Conservation (phyloP, 2,888 invertebrate genomes). For the Antitype chi region DNA sequence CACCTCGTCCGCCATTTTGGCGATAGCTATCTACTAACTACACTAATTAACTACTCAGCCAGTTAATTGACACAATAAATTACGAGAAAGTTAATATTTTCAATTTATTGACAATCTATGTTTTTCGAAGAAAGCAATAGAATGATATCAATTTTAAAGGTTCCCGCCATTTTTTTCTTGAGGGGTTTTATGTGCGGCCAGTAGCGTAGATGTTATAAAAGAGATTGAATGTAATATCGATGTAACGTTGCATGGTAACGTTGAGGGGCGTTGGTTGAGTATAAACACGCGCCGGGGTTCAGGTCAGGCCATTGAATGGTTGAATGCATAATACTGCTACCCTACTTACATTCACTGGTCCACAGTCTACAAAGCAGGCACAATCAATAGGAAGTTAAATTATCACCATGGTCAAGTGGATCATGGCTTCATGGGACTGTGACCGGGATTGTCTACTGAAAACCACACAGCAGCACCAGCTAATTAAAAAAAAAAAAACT, state of each 20-base stretch:
- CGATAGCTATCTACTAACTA: conserved; percentile 32
- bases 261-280: background rate
- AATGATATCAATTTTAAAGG: conserved; percentile 40
- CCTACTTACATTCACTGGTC: background rate
- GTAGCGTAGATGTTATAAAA: conserved; percentile 5
- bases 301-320: background rate
- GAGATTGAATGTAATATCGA: conserved; percentile 47
- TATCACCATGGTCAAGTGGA: background rate
- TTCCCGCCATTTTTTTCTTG: conserved; percentile 35
- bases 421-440: background rate
- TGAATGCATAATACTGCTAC: background rate
- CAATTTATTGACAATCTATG: conserved; percentile 38
- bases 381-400: background rate
- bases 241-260: conserved; percentile 50
- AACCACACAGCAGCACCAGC: background rate
- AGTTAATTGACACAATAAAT: conserved; percentile 40
- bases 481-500: background rate
- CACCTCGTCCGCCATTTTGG: conserved; percentile 69
- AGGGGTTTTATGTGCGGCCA: conserved; percentile 11
- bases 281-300: background rate
- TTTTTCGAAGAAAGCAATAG: conserved; percentile 60
- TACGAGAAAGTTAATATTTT: conserved; percentile 33
- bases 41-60: conserved; percentile 30
- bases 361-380: background rate
- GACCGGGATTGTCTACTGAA: background rate